These are phyloP conservation scores for Pterocles gutturalis DNA, from an alignment of 2,113 vertebrate genomes.

Conservation along the genomic window DNA sequence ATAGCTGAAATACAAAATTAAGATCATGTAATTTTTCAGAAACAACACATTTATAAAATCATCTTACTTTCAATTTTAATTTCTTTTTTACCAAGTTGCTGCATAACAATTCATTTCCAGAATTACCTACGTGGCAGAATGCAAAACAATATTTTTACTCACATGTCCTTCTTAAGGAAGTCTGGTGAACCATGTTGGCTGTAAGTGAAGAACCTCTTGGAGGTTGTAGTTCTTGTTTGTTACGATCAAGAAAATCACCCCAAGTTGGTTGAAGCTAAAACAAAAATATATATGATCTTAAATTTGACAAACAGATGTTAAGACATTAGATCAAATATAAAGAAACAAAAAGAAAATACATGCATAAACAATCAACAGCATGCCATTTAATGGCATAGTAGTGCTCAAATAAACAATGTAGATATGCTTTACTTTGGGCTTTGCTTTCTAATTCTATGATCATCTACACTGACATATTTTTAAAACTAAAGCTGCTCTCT, in stretches of 20 bases:
- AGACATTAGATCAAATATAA: background rate
- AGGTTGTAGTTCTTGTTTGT: constrained; percentile 82
- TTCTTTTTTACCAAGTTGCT: constrained; percentile 23
- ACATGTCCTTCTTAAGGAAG: constrained; percentile 85
- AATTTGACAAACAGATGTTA: background rate
- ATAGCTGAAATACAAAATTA: constrained; percentile 85
- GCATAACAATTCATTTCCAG: background rate
- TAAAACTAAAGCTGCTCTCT: background rate
- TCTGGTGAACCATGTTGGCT: constrained; percentile 77
- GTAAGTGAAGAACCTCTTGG: constrained; percentile 72
- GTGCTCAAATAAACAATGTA: background rate
- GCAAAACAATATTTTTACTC: constrained; percentile 57
- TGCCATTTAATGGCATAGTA: background rate
- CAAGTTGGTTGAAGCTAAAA: constrained; percentile 82
- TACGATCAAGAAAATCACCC: constrained; percentile 91
- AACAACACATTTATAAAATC: constrained; percentile 22
- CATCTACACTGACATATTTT: background rate
- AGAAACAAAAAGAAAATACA: background rate
- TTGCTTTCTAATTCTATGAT: background rate
- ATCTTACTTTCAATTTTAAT: constrained; percentile 26
- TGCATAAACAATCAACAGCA: background rate
- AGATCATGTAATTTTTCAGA: constrained; percentile 57
- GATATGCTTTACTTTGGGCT: background rate
- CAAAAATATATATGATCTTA: background rate
- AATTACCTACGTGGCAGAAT: background rate